Conservation (phyloP, 2,797 vertebrate species). For the Tangara arthus region DNA sequence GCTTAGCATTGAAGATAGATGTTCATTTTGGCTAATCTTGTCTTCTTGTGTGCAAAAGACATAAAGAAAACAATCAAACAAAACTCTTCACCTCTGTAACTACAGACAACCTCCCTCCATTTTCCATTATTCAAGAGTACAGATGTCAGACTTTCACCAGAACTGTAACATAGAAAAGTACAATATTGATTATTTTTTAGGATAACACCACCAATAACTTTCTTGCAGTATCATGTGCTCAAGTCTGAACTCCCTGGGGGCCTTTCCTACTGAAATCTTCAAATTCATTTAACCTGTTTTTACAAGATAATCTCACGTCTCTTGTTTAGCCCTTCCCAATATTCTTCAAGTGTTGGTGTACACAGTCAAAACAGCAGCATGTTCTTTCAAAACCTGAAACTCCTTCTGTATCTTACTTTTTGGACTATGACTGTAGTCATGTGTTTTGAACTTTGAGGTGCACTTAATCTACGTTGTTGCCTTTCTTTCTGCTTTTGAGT, state of each 20-base stretch:
- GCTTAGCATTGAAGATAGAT: neutral
- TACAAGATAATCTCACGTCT: neutral
- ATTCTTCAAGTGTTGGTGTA: neutral
- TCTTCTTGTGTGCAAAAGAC: neutral
- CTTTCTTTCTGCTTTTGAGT: neutral
- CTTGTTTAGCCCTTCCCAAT: neutral
- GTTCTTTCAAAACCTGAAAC: neutral
- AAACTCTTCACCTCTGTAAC: neutral
- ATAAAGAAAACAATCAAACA: neutral
- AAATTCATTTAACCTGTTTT: neutral
- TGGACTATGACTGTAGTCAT: neutral
- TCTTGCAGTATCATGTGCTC: neutral
- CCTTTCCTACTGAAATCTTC: neutral
- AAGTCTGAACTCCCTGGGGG: neutral
- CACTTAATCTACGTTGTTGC: neutral
- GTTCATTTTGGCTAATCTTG: neutral
- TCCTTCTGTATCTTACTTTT: neutral
- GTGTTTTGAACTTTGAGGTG: neutral
- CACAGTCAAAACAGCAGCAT: neutral
- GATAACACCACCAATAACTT: neutral
- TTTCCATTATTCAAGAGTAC: neutral
- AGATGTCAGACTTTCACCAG: neutral
- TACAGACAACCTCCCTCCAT: neutral
- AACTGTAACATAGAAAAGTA: neutral
- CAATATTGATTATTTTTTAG: neutral